Evolutionary conservation across 2,113 vertebrate genomes (phyloP), one percentile per base, ranked within the genome.

Genomic region (Scomber scombrus): DNA sequence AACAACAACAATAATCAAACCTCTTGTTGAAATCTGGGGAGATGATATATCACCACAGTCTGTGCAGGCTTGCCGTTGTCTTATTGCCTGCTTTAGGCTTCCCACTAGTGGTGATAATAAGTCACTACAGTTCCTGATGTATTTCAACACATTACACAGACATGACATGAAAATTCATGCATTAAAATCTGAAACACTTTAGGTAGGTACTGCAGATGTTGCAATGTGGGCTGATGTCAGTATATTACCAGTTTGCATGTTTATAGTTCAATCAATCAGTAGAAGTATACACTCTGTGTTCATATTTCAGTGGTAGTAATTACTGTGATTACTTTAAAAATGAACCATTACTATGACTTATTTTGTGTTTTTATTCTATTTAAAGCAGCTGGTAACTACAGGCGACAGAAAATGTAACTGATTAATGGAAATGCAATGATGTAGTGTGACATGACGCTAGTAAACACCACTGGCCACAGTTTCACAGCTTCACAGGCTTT

Each of bases 91-190:
- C 14, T 70, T 49, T 49, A 88, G 71, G 45, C 49, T 78, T 50
- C 77, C 88, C 76, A 74, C 89, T 88, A 85, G 89, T 87, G 88
- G 86, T 72, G 45, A 23, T 9, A 54, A 21, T 5, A 7, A n/a
- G 52, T 34, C 8, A 82, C 61, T 86, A 62, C 81, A 90, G 73
- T 51, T 64, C 26, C 13, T 26, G 12, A 1, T 40, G 18, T 26
- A 47, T n/a, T 45, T 76, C 21, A 3, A 52, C 9, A 16, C 47
- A n/a, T 12, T 45, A 46, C 57, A 66, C 56, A 65, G 2, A 1
- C 4, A 5, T 21, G 15, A 40, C 14, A 58, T 19, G 0, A 65
- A 40, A 49, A 49, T 11, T 15, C 5, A 3, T 49, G 14, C 5
- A 10, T 45, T 8, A 7, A 71, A 19, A 1, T 11, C 3, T 6